A percentile compares a stretch with the other conserved stretches of the same genome.
Conservation (phyloP, 2,888 invertebrate genomes). For the Monochamus alternatus region DNA sequence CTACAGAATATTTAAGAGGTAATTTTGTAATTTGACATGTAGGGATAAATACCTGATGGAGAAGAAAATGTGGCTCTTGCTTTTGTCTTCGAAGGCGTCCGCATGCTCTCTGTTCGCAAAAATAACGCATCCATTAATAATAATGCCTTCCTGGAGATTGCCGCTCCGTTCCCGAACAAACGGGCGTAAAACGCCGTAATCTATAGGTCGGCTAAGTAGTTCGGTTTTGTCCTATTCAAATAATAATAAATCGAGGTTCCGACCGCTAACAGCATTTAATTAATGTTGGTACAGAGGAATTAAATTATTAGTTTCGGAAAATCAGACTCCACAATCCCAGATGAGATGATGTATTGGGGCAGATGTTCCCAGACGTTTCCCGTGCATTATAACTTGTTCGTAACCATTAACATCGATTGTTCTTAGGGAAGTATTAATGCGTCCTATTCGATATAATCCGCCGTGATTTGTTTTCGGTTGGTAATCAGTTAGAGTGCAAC, state of each 20-base stretch:
- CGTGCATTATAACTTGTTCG: slow-evolving; percentile 24
- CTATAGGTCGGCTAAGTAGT: slow-evolving; percentile 31
- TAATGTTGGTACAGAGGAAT: slow-evolving; percentile 33
- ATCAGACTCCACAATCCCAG: slow-evolving; percentile 18
- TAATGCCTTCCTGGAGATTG: slow-evolving; percentile 4
- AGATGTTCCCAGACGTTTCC: slow-evolving; percentile 19
- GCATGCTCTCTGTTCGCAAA: neutral
- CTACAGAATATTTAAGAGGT: no score
- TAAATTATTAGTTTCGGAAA: slow-evolving; percentile 34
- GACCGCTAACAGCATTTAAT: slow-evolving; percentile 28
- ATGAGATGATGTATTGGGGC: slow-evolving; percentile 23
- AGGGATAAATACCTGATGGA: no score
- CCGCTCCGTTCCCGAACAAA: neutral
- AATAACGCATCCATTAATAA: slow-evolving; percentile 13
- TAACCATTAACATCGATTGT: slow-evolving; percentile 17
- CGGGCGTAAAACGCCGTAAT: neutral
- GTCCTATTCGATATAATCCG: slow-evolving; percentile 4
- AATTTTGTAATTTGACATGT: no score
- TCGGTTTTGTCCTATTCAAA: slow-evolving; percentile 34
- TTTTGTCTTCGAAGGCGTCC: neutral
- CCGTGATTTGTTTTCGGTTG: slow-evolving; percentile 3
- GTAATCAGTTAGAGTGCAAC: slow-evolving; percentile 3
- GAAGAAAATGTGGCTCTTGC: no score
- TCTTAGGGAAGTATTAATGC: slow-evolving; percentile 8
- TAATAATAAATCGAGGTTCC: slow-evolving; percentile 30